phyloP scores from a whole-genome alignment of 2,888 invertebrate species.

The Dolichomitus sp. region DNA sequence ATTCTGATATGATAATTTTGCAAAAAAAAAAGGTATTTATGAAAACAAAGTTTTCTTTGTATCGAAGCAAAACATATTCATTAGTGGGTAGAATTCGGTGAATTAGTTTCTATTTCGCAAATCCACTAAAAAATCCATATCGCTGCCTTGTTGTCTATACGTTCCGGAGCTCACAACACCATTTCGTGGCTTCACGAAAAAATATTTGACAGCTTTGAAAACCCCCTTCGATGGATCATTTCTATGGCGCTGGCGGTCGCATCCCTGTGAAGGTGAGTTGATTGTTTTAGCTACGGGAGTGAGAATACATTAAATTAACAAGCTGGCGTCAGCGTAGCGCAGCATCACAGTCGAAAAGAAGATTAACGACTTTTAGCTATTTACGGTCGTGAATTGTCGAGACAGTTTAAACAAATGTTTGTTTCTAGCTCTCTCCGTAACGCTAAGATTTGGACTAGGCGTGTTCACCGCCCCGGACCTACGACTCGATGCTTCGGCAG shows the following conservation, averaged over 20 bases:
- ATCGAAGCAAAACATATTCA: background rate
- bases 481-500: constrained; percentile 46
- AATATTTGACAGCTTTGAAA: constrained; percentile 54
- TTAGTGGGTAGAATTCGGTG: background rate
- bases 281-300: constrained; percentile 82
- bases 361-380: constrained; percentile 81
- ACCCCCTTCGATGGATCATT: constrained; percentile 70
- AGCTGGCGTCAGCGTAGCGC: constrained; percentile 62
- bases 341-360: constrained; percentile 73
- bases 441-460: background rate
- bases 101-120: constrained; percentile 35
- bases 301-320: constrained; percentile 82
- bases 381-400: constrained; percentile 80
- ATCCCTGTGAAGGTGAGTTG: constrained; percentile 61
- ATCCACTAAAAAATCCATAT: constrained; percentile 10
- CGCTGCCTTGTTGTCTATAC: background rate
- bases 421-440: constrained; percentile 66
- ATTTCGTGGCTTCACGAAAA: constrained; percentile 31
- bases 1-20: too few species aligned
- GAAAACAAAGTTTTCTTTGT: too few species aligned
- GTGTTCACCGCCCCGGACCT: constrained; percentile 67
- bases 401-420: constrained; percentile 82
- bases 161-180: background rate
- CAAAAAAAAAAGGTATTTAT: too few species aligned
- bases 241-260: constrained; percentile 57